A percentile compares a stretch with the other conserved stretches of the same genome.
Conservation (phyloP, 64 coral and sea anemone species). For the Stichodactyla helianthus region DNA sequence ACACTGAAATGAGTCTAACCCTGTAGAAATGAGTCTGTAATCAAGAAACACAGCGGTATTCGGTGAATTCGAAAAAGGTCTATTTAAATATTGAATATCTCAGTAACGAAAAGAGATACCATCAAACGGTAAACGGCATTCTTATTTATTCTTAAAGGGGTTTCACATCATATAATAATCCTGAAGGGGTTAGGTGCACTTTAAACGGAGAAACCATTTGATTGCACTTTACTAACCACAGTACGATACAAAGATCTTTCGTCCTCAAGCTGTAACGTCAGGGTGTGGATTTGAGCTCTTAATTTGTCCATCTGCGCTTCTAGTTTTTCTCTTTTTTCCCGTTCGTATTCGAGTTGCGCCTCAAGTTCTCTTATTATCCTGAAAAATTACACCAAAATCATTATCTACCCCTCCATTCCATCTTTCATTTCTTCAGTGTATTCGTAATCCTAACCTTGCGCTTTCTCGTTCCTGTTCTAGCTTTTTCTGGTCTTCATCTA, state of each 20-base stretch:
- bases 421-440: neutral
- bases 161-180: too few species aligned
- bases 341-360: slow-evolving; percentile 86
- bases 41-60: too few species aligned
- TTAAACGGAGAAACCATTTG: too few species aligned
- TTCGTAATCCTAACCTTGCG: slow-evolving; percentile 42
- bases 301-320: slow-evolving; percentile 94
- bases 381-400: neutral
- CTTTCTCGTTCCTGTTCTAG: slow-evolving; percentile 90
- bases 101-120: too few species aligned
- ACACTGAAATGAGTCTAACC: too few species aligned
- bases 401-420: neutral
- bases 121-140: too few species aligned
- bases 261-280: slow-evolving; percentile 87
- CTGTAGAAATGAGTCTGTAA: too few species aligned
- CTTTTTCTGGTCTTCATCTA: slow-evolving; percentile 92
- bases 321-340: slow-evolving; percentile 84
- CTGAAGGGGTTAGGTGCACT: too few species aligned
- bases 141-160: too few species aligned
- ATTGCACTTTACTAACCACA: neutral
- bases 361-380: slow-evolving; percentile 87
- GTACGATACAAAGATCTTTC: slow-evolving; percentile 38
- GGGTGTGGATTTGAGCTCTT: slow-evolving; percentile 83
- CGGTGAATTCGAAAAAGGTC: too few species aligned
- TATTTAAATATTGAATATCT: too few species aligned